A percentile compares a stretch with the other conserved stretches of the same genome.
phyloP scores from a whole-genome alignment of 2,888 invertebrate species.

The Coenonympha glycerion region DNA sequence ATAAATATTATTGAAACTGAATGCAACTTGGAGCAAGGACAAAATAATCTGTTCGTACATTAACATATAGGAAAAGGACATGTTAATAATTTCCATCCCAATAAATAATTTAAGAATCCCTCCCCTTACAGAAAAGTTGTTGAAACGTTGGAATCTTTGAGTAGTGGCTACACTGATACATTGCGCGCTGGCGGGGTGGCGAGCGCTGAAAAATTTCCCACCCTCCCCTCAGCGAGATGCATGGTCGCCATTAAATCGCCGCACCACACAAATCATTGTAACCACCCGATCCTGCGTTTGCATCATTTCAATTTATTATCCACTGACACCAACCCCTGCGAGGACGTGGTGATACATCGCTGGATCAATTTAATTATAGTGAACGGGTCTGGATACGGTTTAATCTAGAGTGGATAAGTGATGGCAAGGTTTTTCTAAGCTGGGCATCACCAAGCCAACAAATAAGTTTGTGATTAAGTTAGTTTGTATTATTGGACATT shows the following conservation, averaged over 20 bases:
- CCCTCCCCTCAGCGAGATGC: conserved; percentile 35
- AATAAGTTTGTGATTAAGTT: no score
- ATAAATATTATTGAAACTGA: no score
- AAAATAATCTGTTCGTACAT: no score
- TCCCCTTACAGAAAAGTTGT: conserved; percentile 5
- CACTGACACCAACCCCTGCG: conserved; percentile 25
- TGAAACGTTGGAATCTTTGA: conserved; percentile 21
- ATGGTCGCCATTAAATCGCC: conserved; percentile 39
- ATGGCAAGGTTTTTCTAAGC: no score
- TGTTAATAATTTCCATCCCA: no score
- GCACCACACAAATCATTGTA: conserved; percentile 47
- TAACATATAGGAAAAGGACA: no score
- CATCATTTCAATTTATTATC: conserved; percentile 39
- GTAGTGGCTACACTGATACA: conserved; percentile 12
- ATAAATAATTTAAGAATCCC: background rate
- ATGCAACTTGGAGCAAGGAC: no score
- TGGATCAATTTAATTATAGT: conserved; percentile 12
- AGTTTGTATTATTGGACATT: no score
- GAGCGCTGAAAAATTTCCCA: conserved; percentile 37
- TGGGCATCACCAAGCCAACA: no score
- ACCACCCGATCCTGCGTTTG: conserved; percentile 32
- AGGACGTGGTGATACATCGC: conserved; percentile 14
- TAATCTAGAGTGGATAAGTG: no score
- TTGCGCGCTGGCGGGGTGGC: conserved; percentile 25
- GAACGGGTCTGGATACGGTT: no score